Percentiles rank a stretch among this genome's conserved stretches.
Conservation (phyloP, 2,888 invertebrate species). For the Leptogaster cylindrica region DNA sequence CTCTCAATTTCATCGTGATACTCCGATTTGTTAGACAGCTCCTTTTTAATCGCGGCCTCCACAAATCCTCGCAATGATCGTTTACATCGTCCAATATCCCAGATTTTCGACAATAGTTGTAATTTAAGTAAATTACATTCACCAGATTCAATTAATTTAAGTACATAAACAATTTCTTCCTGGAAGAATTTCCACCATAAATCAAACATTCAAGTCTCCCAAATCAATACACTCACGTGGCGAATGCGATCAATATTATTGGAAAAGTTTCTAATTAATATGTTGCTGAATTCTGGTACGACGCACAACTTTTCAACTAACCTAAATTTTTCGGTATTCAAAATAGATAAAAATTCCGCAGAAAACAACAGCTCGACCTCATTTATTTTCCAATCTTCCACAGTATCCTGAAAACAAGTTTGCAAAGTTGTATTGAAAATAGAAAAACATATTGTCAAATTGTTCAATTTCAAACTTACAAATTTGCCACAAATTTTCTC, state of each 20-base stretch:
- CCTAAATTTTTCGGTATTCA: slow-evolving; percentile 59
- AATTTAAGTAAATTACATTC: neutral
- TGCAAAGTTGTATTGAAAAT: too few species aligned
- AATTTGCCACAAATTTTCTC: slow-evolving; percentile 56
- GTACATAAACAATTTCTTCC: neutral
- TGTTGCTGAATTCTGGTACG: slow-evolving; percentile 43
- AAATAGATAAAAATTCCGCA: slow-evolving; percentile 54
- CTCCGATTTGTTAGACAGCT: too few species aligned
- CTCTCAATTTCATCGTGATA: neutral
- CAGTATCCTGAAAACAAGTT: too few species aligned
- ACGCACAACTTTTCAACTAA: slow-evolving; percentile 58
- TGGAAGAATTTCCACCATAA: neutral
- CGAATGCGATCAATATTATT: neutral
- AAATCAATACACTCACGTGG: neutral
- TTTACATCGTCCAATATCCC: slow-evolving; percentile 5
- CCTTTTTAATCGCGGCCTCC: slow-evolving; percentile 14
- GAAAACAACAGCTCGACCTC: slow-evolving; percentile 53
- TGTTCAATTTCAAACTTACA: slow-evolving; percentile 53
- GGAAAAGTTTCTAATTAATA: neutral
- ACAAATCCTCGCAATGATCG: slow-evolving; percentile 8
- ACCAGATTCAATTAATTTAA: neutral
- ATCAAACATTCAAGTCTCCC: too few species aligned
- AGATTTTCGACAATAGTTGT: slow-evolving; percentile 1
- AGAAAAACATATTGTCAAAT: too few species aligned
- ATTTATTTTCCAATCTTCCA: slow-evolving; percentile 43